Evolutionary conservation across 1,140 invertebrate species (phyloP).

Genomic region (Apis mellifera): Amel_HAv3.1 CM009931.2:22422501-22423000

Average conservation of each 20-base stretch:
- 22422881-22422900: slow-evolving; percentile 79
- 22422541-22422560: not conserved
- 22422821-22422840: slow-evolving; percentile 57
- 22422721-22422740: slow-evolving; percentile 75
- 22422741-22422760: slow-evolving; percentile 77
- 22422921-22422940: slow-evolving; percentile 72
- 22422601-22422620: not conserved
- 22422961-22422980: slow-evolving; percentile 59
- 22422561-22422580: not conserved
- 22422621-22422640: not conserved
- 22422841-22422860: slow-evolving; percentile 63
- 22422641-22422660: not conserved
- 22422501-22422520: not conserved
- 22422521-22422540: no score
- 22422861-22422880: slow-evolving; percentile 76
- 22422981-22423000: slow-evolving; percentile 42
- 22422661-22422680: not conserved
- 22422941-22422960: slow-evolving; percentile 76
- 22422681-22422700: slow-evolving; percentile 35
- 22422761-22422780: slow-evolving; percentile 74
- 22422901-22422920: slow-evolving; percentile 78
- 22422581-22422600: not conserved
- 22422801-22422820: slow-evolving; percentile 74
- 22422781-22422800: slow-evolving; percentile 77
- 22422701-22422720: slow-evolving; percentile 73